A percentile compares a stretch with the other conserved stretches of the same genome.
phyloP scores from a whole-genome alignment of 2,888 invertebrate species.

The Dusona sp. region DNA sequence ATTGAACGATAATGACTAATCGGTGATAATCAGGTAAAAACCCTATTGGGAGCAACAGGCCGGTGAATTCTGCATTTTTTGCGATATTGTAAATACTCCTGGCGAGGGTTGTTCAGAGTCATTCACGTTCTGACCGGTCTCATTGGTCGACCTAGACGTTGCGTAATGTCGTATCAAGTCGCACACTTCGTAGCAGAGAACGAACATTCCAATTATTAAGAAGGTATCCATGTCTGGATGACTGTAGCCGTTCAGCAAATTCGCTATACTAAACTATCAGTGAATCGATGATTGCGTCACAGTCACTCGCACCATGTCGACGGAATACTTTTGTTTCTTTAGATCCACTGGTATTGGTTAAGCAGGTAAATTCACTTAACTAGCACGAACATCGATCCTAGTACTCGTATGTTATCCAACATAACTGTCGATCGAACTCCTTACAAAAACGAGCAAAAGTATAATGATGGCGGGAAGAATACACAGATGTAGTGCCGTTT shows the following conservation, averaged over 20 bases:
- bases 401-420: neutral
- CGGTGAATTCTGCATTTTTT: conserved; percentile 75
- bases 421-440: neutral
- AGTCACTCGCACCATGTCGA: conserved; percentile 15
- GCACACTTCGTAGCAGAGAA: conserved; percentile 89
- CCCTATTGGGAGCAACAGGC: conserved; percentile 76
- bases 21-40: neutral
- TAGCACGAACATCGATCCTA: neutral
- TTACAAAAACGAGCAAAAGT: neutral
- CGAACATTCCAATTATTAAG: conserved; percentile 88
- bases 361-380: conserved; percentile 12
- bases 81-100: conserved; percentile 84
- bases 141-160: conserved; percentile 76
- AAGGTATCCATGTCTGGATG: conserved; percentile 87
- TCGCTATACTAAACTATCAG: neutral
- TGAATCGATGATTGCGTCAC: neutral
- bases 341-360: neutral
- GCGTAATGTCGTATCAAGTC: conserved; percentile 86
- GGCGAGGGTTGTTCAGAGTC: conserved; percentile 78
- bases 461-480: neutral
- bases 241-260: conserved; percentile 16
- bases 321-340: neutral
- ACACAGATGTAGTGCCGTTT: neutral
- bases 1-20: neutral
- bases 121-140: conserved; percentile 73